Percentiles rank a stretch among this genome's conserved stretches.
Conservation (phyloP, 35 echinoderm and acorn worm species). For the Patiria miniata region DNA sequence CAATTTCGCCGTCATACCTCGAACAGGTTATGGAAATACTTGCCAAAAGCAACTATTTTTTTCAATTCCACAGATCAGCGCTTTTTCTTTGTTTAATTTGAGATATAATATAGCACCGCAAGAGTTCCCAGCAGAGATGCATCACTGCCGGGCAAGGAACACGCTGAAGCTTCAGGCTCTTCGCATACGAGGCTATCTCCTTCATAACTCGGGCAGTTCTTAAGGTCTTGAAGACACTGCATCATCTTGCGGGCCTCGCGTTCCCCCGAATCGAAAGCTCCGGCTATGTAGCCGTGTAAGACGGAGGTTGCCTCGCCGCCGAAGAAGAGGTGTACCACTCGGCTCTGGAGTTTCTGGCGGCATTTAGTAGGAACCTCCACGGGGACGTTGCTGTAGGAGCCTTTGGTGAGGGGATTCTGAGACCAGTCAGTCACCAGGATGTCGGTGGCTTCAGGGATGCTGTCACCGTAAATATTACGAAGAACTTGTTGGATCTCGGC, state of each 20-base stretch:
- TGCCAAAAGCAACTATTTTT: no score
- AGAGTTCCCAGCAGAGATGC: no score
- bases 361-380: constrained; percentile 34
- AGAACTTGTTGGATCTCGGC: constrained; percentile 23
- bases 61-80: no score
- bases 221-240: constrained; percentile 7
- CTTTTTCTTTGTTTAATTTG: no score
- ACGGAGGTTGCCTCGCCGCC: constrained; percentile 44
- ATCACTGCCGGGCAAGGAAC: no score
- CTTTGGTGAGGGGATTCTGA: constrained; percentile 21
- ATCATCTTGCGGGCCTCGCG: constrained; percentile 49
- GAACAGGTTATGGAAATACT: no score
- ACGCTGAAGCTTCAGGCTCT: no score
- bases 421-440: constrained; percentile 36
- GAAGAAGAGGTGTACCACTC: constrained; percentile 33
- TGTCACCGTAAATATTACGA: constrained; percentile 4
- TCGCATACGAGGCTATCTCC: not conserved
- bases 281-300: constrained; percentile 25
- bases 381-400: constrained; percentile 37
- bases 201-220: not conserved
- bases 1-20: no score
- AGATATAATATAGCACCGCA: no score
- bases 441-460: not conserved
- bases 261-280: constrained; percentile 12
- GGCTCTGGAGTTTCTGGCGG: constrained; percentile 23